A percentile compares a stretch with the other conserved stretches of the same genome.
phyloP scores from a whole-genome alignment of 2,113 vertebrate species.

The Elgaria multicarinata region DNA sequence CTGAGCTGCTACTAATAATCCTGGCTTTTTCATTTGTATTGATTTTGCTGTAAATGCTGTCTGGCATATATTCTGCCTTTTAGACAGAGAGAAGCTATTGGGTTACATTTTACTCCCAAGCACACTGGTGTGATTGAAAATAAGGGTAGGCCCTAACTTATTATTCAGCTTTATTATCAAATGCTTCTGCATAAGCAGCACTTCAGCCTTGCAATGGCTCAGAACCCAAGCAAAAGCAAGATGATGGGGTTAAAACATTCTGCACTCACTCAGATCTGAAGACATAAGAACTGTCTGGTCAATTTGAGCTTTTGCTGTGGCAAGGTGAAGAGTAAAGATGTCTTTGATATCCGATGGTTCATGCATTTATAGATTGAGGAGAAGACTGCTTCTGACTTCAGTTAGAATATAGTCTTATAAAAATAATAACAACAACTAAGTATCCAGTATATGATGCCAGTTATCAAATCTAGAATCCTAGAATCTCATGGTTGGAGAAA shows the following conservation, averaged over 20 bases:
- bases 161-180: slow-evolving; percentile 37
- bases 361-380: not conserved
- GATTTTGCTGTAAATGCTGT: slow-evolving; percentile 53
- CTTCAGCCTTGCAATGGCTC: not conserved
- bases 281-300: not conserved
- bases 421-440: too few species aligned
- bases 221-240: not conserved
- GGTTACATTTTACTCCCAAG: slow-evolving; percentile 45
- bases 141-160: slow-evolving; percentile 18
- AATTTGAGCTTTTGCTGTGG: not conserved
- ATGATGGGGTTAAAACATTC: too few species aligned
- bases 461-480: not conserved
- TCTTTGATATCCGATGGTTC: not conserved
- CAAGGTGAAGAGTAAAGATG: not conserved
- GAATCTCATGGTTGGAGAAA: not conserved
- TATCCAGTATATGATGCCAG: not conserved
- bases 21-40: slow-evolving; percentile 45
- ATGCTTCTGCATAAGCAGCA: slow-evolving; percentile 35
- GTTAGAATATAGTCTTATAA: not conserved
- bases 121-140: slow-evolving; percentile 17
- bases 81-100: slow-evolving; percentile 46
- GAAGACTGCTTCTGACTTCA: not conserved
- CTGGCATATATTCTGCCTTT: slow-evolving; percentile 40
- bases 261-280: not conserved
- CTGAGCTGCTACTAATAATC: slow-evolving; percentile 48